Percentiles rank a stretch among this genome's conserved stretches.
phyloP scores from a whole-genome alignment of 2,797 vertebrate species.

The Poecilia velifera region DNA sequence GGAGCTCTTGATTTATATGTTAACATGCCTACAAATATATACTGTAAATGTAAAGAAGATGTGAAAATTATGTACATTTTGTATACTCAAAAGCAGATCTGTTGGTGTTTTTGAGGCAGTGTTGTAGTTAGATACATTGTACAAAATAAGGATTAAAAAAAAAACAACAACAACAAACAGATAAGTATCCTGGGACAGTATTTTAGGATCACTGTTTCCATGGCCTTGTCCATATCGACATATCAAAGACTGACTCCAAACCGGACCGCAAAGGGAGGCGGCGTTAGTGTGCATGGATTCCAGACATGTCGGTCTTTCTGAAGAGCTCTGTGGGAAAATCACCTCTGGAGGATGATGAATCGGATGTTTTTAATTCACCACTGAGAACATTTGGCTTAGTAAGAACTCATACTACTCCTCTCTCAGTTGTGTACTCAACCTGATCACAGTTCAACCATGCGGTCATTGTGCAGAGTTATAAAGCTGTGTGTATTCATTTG shows the following conservation, averaged over 20 bases:
- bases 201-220: conserved; percentile 70
- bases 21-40: conserved; percentile 77
- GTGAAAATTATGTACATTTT: conserved; percentile 93
- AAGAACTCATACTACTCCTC: conserved; percentile 63
- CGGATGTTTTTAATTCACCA: conserved; percentile 26
- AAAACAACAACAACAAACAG: conserved; percentile 8
- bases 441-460: conserved; percentile 56
- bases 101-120: conserved; percentile 82
- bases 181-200: conserved; percentile 51
- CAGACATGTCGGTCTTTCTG: conserved; percentile 56
- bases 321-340: conserved; percentile 44
- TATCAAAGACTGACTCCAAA: conserved; percentile 76
- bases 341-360: conserved; percentile 54
- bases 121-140: conserved; percentile 74
- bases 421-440: conserved; percentile 53
- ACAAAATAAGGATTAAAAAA: conserved; percentile 42
- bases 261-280: conserved; percentile 49
- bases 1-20: conserved; percentile 81
- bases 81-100: conserved; percentile 85
- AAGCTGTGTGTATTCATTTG: conserved; percentile 71
- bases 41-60: conserved; percentile 82
- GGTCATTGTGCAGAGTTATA: conserved; percentile 66
- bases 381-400: conserved; percentile 63
- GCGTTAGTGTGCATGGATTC: conserved; percentile 63
- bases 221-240: conserved; percentile 76